phyloP scores from a whole-genome alignment of 2,797 vertebrate species.

The Cuculus canorus region DNA sequence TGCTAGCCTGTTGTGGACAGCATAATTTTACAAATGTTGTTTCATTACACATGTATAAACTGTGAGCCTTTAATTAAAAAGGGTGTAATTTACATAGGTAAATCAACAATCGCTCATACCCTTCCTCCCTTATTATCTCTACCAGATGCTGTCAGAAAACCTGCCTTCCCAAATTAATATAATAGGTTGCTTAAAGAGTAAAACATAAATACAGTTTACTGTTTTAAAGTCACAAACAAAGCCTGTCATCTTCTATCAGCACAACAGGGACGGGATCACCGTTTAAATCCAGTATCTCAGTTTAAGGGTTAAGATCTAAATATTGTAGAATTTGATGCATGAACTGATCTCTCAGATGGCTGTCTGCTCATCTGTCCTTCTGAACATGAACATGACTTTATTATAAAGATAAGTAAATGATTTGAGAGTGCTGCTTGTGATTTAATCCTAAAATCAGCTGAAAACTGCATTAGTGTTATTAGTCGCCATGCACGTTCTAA shows the following conservation, averaged over 20 bases:
- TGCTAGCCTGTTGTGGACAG: constrained; percentile 1
- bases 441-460: constrained; percentile 4
- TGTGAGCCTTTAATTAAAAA: constrained; percentile 23
- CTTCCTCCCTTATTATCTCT: background rate
- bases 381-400: background rate
- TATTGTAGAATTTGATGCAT: background rate
- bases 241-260: background rate
- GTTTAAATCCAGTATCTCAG: background rate
- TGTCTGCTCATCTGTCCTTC: background rate
- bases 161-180: background rate
- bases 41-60: constrained; percentile 31
- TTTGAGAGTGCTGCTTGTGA: background rate
- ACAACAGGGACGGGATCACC: background rate
- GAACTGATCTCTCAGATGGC: background rate
- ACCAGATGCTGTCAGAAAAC: background rate
- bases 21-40: background rate
- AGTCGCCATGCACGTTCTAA: background rate
- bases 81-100: background rate
- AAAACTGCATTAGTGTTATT: background rate
- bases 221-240: background rate
- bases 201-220: background rate
- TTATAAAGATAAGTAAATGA: background rate
- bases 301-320: background rate
- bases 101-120: background rate
- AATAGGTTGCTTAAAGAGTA: background rate